phyloP scores from a whole-genome alignment of 2,113 vertebrate genomes.

The Lepidiolamprologus cunningtoni region DNA sequence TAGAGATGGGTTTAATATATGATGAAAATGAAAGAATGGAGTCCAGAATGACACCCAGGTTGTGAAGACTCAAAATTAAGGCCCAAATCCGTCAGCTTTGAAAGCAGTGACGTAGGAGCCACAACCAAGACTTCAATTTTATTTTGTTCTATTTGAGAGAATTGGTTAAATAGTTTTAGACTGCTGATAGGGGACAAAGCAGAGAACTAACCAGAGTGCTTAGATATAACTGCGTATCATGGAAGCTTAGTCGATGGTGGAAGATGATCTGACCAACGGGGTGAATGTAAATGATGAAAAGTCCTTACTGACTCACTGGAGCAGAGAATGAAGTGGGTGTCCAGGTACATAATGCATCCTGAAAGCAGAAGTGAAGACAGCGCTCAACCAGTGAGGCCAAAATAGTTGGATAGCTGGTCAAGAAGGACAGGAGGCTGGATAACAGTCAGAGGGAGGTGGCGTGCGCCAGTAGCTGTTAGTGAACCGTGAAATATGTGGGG shows the following conservation, averaged over 20 bases:
- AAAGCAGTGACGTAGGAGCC: background rate
- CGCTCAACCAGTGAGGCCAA: background rate
- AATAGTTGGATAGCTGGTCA: background rate
- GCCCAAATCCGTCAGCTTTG: background rate
- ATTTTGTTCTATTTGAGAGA: background rate
- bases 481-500: background rate
- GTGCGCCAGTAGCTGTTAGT: background rate
- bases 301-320: background rate
- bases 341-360: background rate
- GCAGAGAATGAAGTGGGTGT: background rate
- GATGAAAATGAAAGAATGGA: background rate
- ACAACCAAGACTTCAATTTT: background rate
- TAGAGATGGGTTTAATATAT: background rate
- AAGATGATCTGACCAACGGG: background rate
- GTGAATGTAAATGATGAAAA: background rate
- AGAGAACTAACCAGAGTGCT: background rate
- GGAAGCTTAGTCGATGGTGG: background rate
- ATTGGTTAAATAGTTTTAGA: background rate
- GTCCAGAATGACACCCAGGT: background rate
- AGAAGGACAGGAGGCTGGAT: background rate
- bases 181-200: background rate
- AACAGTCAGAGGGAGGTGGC: fast-evolving
- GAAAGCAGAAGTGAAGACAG: background rate
- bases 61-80: background rate
- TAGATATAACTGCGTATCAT: background rate